A percentile compares a stretch with the other conserved stretches of the same genome.
Conservation (phyloP, 2,797 vertebrate genomes). For the Mycteria americana region DNA sequence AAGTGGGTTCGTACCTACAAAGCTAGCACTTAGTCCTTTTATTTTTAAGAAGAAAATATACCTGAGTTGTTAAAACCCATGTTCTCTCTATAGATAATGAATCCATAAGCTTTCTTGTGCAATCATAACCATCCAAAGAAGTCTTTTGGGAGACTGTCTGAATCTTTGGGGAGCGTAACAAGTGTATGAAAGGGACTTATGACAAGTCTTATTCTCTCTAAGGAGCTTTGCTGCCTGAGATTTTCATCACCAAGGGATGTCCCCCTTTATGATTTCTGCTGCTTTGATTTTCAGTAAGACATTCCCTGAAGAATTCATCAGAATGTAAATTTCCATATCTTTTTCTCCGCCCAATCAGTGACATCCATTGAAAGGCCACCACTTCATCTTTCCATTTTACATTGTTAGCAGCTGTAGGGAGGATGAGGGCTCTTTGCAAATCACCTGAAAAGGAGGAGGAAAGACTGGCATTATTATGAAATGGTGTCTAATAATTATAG, state of each 20-base stretch:
- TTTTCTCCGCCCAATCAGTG: constrained; percentile 56
- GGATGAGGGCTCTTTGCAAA: constrained; percentile 52
- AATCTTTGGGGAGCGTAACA: constrained; percentile 37
- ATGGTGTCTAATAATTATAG: constrained; percentile 34
- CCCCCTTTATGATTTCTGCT: constrained; percentile 32
- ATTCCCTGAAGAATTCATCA: constrained; percentile 56
- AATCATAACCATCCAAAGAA: constrained; percentile 38
- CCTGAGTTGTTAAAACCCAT: constrained; percentile 10
- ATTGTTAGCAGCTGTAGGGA: constrained; percentile 50
- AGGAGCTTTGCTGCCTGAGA: constrained; percentile 30
- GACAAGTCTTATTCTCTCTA: constrained; percentile 27
- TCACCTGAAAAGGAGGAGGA: constrained; percentile 3
- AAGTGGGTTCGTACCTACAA: neutral
- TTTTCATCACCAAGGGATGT: constrained; percentile 45
- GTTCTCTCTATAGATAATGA: constrained; percentile 22
- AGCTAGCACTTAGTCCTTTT: constrained; percentile 3
- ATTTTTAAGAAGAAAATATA: constrained; percentile 31
- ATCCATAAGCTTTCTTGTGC: neutral
- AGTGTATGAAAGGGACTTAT: constrained; percentile 21
- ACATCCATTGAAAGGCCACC: constrained; percentile 30
- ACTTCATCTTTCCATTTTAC: constrained; percentile 39
- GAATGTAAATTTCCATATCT: constrained; percentile 37
- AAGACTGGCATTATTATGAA: constrained; percentile 18
- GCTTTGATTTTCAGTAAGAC: constrained; percentile 53
- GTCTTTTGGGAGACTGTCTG: constrained; percentile 31